Base-by-base conservation (phyloP, 1,140 invertebrate species). In the Ceratosolen solmsi region DNA sequence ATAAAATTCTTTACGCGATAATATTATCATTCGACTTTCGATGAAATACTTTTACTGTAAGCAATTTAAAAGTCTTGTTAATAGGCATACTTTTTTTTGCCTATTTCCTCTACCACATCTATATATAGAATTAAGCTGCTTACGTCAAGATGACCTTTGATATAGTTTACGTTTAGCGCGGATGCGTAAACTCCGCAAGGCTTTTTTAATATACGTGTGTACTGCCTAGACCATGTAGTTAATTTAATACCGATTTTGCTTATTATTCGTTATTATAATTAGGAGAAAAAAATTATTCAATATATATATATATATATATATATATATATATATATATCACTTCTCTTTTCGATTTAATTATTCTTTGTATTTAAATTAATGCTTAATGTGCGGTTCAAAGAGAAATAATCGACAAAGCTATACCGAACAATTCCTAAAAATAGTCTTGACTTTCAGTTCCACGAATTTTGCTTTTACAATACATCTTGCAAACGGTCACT, bases 101-200 rank as follows among this genome's bases (percentile, higher is more conserved):
- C 7, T 56, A 17, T 22, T 56, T 56, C 25, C 22, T 73, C 25
- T 56, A 36, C 13, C 30, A 36, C 1, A 11, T 58, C 3, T 25
- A n/a, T 22, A 30, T 25, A 72, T 27, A 72, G 51, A 2, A 25
- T 36, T 54, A 17, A 15, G 13, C 49, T 54, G 27, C 60, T 74
- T 76, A 79, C 9, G 36, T 33, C 30, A 74, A 68, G 58, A 77
- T 78, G 68, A 46, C 68, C 60, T 76, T 56, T 58, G 49, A 77
- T 63, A 77, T 63, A 65, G 56, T 77, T 77, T 63, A 58, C 51
- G 20, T 74, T 74, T 74, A 38, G 4, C 20, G 51, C 54, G 30
- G 41, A 27, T 72, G 22, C 46, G 46, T 33, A 46, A 72, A 51
- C 33, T 65, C 1, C 30, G 30, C 33, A 65, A 65, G n/a, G 9